Percentiles rank a stretch among this genome's conserved stretches.
Conservation (phyloP, 2,113 vertebrate species). For the Martes martes region DNA sequence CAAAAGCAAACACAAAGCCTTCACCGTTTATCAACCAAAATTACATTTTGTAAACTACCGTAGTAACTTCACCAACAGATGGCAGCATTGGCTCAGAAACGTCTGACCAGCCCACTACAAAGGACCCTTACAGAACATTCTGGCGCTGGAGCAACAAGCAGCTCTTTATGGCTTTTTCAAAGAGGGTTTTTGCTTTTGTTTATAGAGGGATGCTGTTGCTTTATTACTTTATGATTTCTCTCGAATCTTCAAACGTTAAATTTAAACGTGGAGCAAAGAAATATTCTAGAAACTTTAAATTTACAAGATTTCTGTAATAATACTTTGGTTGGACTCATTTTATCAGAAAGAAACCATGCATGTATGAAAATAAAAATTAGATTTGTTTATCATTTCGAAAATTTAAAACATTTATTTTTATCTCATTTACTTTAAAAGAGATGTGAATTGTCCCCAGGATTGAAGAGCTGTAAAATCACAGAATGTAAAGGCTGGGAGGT, state of each 20-base stretch:
- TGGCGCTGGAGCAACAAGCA: fast-evolving
- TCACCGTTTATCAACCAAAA: not conserved
- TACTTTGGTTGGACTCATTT: not conserved
- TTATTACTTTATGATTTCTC: not conserved
- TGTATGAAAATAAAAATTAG: not conserved
- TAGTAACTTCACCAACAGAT: slow-evolving; percentile 12
- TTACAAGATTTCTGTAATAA: not conserved
- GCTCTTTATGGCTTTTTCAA: not conserved
- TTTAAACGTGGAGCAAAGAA: not conserved
- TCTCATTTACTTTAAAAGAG: not conserved
- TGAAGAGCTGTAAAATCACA: not conserved
- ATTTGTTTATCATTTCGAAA: not conserved
- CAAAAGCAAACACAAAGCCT: not conserved
- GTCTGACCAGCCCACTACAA: fast-evolving
- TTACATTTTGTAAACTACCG: not conserved
- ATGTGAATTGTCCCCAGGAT: not conserved
- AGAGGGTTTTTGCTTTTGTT: not conserved
- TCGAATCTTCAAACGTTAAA: not conserved
- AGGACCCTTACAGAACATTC: not conserved
- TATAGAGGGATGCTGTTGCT: not conserved
- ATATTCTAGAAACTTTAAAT: slow-evolving; percentile 2
- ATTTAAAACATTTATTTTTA: not conserved
- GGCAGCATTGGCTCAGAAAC: slow-evolving; percentile 25
- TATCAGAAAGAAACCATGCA: not conserved
- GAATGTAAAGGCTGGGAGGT: not conserved